A percentile compares a stretch with the other conserved stretches of the same genome.
phyloP scores from a whole-genome alignment of 2,888 invertebrate genomes.

The Lepidochrysops patricia region DNA sequence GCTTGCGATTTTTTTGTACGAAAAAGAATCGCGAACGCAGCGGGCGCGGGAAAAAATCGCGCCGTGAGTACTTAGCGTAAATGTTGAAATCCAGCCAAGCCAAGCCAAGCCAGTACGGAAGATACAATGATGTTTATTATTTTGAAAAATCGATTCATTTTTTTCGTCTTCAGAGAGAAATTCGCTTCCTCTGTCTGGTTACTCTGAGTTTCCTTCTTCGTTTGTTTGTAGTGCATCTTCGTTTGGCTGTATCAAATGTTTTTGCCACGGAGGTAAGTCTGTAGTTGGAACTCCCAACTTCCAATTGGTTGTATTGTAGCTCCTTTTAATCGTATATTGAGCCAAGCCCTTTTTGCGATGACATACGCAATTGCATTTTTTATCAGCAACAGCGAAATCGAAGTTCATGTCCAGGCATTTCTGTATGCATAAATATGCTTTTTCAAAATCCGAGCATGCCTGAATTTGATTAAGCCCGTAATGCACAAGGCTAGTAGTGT shows the following conservation, averaged over 20 bases:
- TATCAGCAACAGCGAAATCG: slow-evolving; percentile 44
- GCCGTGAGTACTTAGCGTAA: no score
- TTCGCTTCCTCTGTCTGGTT: neutral
- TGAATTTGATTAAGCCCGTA: slow-evolving; percentile 50
- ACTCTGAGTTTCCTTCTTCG: neutral
- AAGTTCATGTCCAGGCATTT: slow-evolving; percentile 43
- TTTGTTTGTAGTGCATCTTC: neutral
- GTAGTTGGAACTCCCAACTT: slow-evolving; percentile 42
- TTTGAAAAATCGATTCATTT: no score
- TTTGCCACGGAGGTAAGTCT: slow-evolving; percentile 39
- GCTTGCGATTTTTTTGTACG: no score
- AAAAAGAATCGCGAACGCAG: no score
- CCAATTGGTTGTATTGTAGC: slow-evolving; percentile 28
- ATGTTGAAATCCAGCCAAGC: no score
- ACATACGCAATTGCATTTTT: slow-evolving; percentile 47
- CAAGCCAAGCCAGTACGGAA: no score
- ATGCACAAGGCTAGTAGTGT: slow-evolving; percentile 23
- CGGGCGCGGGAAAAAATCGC: no score
- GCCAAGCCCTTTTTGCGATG: slow-evolving; percentile 33
- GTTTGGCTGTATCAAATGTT: slow-evolving; percentile 14
- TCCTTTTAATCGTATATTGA: slow-evolving; percentile 22
- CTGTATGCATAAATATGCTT: slow-evolving; percentile 44
- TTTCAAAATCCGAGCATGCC: slow-evolving; percentile 38
- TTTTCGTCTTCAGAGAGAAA: neutral
- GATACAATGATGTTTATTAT: no score